phyloP scores from a whole-genome alignment of 53 echinoderm and acorn worm genomes.

The Holothuria scabra region DNA sequence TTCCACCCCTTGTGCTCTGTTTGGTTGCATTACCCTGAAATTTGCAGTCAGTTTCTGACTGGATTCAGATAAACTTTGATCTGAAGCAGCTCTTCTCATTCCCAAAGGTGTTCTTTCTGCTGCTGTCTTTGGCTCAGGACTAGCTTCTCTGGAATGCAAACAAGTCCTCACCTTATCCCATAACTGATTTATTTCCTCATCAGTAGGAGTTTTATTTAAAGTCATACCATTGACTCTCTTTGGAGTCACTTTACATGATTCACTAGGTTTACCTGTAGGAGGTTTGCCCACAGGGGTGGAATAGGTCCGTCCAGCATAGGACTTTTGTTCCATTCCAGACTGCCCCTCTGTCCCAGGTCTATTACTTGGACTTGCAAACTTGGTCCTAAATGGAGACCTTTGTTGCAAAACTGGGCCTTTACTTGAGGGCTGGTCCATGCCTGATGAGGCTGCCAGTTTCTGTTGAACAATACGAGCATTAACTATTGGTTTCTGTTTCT shows the following conservation, averaged over 20 bases:
- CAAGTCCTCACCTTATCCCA: conserved; percentile 99
- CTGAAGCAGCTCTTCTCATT: conserved; percentile 46
- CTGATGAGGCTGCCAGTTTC: conserved; percentile 28
- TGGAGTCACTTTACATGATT: conserved; percentile 5
- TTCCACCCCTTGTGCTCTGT: conserved; percentile 26
- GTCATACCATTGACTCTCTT: conserved; percentile 75
- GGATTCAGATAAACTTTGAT: conserved; percentile 48
- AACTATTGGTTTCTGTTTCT: not conserved
- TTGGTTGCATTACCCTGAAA: conserved; percentile 61
- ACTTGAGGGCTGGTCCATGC: not conserved
- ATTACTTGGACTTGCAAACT: not conserved
- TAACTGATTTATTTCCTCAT: conserved; percentile 96
- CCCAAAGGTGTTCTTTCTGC: not conserved
- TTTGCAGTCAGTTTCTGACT: conserved; percentile 76
- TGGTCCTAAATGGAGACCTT: conserved; percentile 13
- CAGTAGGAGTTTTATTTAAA: conserved; percentile 94
- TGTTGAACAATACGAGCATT: conserved; percentile 43
- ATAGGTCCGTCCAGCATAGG: not conserved
- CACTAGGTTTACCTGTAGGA: conserved; percentile 23
- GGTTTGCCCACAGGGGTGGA: conserved; percentile 26
- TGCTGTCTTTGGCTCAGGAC: conserved; percentile 16
- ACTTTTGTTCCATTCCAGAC: not conserved
- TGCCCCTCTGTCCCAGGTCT: conserved; percentile 20
- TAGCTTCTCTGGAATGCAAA: conserved; percentile 70
- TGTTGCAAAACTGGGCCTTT: conserved; percentile 1